These are phyloP conservation scores for Hephaestus fuliginosus DNA, from an alignment of 2,797 vertebrate genomes.

Conservation along the genomic window DNA sequence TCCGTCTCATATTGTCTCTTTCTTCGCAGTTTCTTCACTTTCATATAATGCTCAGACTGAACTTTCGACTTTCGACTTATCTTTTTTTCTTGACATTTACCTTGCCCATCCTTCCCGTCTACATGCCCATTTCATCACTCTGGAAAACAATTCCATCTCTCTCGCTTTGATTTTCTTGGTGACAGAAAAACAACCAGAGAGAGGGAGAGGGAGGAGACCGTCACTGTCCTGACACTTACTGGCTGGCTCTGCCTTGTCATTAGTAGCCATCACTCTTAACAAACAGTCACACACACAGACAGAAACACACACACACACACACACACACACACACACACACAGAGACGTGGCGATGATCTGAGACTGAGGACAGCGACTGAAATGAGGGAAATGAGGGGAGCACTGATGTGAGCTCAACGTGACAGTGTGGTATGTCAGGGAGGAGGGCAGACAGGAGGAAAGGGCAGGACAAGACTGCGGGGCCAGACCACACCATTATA, in stretches of 20 bases:
- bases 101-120: constrained; percentile 7
- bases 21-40: constrained; percentile 32
- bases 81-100: constrained; percentile 43
- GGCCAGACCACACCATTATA: constrained; percentile 9
- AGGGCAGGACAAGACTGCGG: constrained; percentile 32
- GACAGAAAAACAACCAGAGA: constrained; percentile 53
- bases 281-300: constrained; percentile 28
- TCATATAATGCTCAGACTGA: constrained; percentile 31
- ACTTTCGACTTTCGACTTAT: constrained; percentile 40
- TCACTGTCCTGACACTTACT: constrained; percentile 50
- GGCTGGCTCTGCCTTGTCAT: constrained; percentile 52
- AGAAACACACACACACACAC: not conserved
- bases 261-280: constrained; percentile 48
- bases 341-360: constrained; percentile 50
- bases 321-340: constrained; percentile 15
- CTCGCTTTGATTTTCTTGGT: constrained; percentile 22
- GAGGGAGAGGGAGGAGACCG: constrained; percentile 24
- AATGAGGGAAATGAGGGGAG: constrained; percentile 53
- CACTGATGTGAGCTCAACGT: constrained; percentile 38
- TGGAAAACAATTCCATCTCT: constrained; percentile 24
- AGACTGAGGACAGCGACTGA: constrained; percentile 55
- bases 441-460: constrained; percentile 19
- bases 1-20: constrained; percentile 6
- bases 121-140: constrained; percentile 38
- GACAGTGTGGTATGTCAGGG: constrained; percentile 35